Evolutionary conservation across 2,797 vertebrate species (phyloP).

Genomic region (Melanotaenia boesemani): DNA sequence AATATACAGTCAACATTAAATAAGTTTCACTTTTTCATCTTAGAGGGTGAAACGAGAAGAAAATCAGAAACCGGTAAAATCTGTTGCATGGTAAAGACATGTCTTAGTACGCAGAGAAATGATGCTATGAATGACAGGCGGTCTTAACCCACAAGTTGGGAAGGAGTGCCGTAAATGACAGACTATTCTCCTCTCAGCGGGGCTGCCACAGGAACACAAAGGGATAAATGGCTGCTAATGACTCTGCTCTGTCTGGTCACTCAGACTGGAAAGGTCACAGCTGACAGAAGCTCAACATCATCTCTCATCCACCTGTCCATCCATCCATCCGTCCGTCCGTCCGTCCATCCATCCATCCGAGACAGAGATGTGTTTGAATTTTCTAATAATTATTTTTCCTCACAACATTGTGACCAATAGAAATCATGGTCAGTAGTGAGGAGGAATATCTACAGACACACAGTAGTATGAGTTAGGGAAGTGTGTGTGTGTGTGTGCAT

Average conservation of each 20-base stretch:
- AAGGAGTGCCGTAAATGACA: conserved; percentile 58
- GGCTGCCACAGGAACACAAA: conserved; percentile 71
- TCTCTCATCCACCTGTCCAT: conserved; percentile 40
- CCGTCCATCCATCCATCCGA: conserved; percentile 24
- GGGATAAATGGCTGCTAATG: conserved; percentile 69
- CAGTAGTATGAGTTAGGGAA: conserved; percentile 14
- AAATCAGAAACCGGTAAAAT: background rate
- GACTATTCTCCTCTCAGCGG: conserved; percentile 68
- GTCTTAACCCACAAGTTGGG: conserved; percentile 52
- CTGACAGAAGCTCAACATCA: conserved; percentile 65
- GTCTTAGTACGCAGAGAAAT: conserved; percentile 51
- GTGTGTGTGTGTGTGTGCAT: background rate
- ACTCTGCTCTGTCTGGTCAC: conserved; percentile 73
- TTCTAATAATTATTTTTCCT: conserved; percentile 43
- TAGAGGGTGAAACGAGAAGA: background rate
- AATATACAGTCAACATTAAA: too few relatives aligned
- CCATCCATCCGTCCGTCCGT: conserved; percentile 18
- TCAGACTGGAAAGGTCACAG: conserved; percentile 77
- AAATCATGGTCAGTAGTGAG: background rate
- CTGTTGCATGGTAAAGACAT: background rate
- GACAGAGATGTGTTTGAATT: conserved; percentile 19
- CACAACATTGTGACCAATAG: conserved; percentile 1
- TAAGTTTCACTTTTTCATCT: background rate
- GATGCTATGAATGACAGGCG: conserved; percentile 41
- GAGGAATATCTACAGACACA: conserved; percentile 15